Evolutionary conservation across 2,113 vertebrate species (phyloP), one percentile per base, ranked within the genome.

Genomic region (Tympanuchus pallidicinctus): DNA sequence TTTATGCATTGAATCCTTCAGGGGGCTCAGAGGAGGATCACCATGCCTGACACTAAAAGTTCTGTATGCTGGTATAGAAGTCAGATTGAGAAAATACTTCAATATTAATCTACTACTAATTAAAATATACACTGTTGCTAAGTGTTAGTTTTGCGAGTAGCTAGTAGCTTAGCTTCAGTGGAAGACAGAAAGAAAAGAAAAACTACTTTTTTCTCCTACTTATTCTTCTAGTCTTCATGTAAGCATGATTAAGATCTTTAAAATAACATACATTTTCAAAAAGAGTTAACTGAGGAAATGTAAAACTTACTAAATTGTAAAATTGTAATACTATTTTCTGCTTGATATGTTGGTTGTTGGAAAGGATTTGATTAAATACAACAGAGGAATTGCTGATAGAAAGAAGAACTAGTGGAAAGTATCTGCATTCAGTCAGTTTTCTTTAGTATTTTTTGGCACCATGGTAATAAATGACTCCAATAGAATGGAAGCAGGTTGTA

Each of bases 361-460:
- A 81, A 48, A 89, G 69, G 20, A 42, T 90, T 65, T 24, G 42
- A 34, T 73, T 86, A 75, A 90, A 69, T 42, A 59, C 82, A 82
- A 84, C 50, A 85, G 42, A 81, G 78, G 22, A 64, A 64, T 54
- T 14, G 73, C 66, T 89, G 21, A 59, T 54, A 79, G 52, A 83
- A 94, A 67, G 8, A 83, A 90, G 70, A 72, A 94, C 65, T 66
- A 94, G 84, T 59, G 48, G 47, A 90, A 95, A 75, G 1, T 16
- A 52, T 42, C 30, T 25, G 16, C 13, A 52, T 30, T 3, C 60
- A 80, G 14, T 54, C 70, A 90, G 32, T 78, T 90, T 88, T 94
- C 73, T 88, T 83, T 27, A 74, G 47, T 42, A 34, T 24, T 86
- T 61, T 42, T 93, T 86, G 73, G 48, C 52, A 89, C 13, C 8